These are phyloP conservation scores for Lathamus discolor DNA, from an alignment of 2,113 vertebrate genomes.

Conservation along the genomic window DNA sequence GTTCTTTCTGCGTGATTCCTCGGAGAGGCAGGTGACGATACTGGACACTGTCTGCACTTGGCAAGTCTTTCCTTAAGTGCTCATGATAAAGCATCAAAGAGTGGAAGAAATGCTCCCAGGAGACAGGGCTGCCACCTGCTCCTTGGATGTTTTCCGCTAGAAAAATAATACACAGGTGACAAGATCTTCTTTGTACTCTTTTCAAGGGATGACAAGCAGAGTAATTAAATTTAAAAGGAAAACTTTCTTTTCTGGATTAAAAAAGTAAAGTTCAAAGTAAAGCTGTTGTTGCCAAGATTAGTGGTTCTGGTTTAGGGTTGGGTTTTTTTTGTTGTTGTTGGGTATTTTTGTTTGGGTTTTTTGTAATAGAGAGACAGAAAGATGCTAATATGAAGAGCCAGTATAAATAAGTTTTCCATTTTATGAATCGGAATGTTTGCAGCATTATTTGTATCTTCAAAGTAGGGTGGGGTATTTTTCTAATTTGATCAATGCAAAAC, in stretches of 20 bases:
- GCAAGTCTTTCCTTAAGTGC: constrained; percentile 90
- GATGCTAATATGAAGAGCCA: not conserved
- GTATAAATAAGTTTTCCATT: not conserved
- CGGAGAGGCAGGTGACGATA: constrained; percentile 90
- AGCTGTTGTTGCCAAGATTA: not conserved
- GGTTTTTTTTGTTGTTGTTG: not conserved
- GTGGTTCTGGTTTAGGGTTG: not conserved
- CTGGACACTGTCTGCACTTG: constrained; percentile 88
- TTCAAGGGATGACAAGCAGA: not conserved
- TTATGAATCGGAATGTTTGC: not conserved
- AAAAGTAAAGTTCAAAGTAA: not conserved
- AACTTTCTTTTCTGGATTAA: not conserved
- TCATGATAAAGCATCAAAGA: constrained; percentile 97
- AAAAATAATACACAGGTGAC: not conserved
- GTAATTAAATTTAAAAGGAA: not conserved
- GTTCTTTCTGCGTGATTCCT: constrained; percentile 95
- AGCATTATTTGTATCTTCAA: not conserved
- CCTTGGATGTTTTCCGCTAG: constrained; percentile 93
- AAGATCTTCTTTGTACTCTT: not conserved
- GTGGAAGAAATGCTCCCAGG: constrained; percentile 98
- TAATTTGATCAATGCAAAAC: not conserved
- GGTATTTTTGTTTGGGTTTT: not conserved
- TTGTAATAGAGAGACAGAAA: not conserved
- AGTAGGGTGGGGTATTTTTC: accelerated
- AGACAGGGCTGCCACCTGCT: constrained; percentile 90